These are phyloP conservation scores for Butorides virescens DNA, from an alignment of 2,113 vertebrate genomes.

Conservation along the genomic window DNA sequence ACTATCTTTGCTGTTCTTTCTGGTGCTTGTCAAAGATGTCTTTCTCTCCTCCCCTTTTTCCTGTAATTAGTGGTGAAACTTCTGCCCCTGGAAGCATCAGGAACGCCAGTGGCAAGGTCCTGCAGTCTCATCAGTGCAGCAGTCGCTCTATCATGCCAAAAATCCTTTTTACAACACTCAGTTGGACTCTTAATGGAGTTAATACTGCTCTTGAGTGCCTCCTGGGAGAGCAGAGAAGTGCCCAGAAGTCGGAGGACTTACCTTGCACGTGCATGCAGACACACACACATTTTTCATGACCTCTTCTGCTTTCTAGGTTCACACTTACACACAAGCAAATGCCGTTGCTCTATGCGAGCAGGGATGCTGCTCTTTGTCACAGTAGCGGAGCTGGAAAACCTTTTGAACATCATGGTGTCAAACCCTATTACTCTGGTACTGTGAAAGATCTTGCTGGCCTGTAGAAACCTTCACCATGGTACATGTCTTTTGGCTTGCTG, in stretches of 20 bases:
- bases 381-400: neutral
- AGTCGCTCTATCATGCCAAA: neutral
- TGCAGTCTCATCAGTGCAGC: neutral
- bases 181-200: neutral
- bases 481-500: neutral
- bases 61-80: neutral
- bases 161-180: neutral
- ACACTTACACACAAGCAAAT: neutral
- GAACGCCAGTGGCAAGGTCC: accelerated
- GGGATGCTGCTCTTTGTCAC: neutral
- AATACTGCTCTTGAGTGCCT: neutral
- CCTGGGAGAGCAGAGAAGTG: neutral
- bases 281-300: neutral
- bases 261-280: neutral
- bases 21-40: neutral
- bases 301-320: neutral
- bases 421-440: neutral
- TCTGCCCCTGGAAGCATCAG: neutral
- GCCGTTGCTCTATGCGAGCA: neutral
- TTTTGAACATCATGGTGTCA: neutral
- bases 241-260: neutral
- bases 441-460: neutral
- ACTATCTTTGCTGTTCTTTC: neutral
- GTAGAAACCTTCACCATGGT: neutral
- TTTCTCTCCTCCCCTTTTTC: neutral